A percentile compares a stretch with the other conserved stretches of the same genome.
Evolutionary conservation across 2,797 vertebrate genomes (phyloP).

Genomic region (Acipenser oxyrinchus): DNA sequence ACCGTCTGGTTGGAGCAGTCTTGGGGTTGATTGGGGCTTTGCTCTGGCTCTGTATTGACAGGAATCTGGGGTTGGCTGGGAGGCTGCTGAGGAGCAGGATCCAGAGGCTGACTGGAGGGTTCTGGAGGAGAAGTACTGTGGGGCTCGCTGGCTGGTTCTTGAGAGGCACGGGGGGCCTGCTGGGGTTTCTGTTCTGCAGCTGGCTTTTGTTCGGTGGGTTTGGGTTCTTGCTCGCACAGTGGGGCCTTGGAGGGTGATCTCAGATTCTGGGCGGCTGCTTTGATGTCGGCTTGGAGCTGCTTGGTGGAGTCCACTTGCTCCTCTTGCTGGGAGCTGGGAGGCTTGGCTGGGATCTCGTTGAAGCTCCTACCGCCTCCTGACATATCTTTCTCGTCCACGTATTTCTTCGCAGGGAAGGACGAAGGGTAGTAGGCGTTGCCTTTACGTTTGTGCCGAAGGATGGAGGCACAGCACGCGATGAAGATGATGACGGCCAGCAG

Average conservation of each 20-base stretch:
- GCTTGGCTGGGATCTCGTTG: conserved; percentile 59
- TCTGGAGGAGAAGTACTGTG: background rate
- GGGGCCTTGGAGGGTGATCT: conserved; percentile 60
- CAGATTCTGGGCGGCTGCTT: conserved; percentile 71
- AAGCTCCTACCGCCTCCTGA: conserved; percentile 48
- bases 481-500: conserved; percentile 83
- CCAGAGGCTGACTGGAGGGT: background rate
- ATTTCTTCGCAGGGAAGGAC: conserved; percentile 65
- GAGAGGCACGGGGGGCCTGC: rapidly evolving
- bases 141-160: background rate
- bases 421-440: conserved; percentile 83
- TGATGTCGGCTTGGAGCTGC: conserved; percentile 70
- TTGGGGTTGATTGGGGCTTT: background rate
- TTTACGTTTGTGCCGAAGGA: conserved; percentile 86
- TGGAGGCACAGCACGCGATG: conserved; percentile 78
- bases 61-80: background rate
- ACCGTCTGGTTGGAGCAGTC: too few relatives aligned
- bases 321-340: conserved; percentile 21
- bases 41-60: background rate
- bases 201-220: background rate
- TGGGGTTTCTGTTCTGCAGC: background rate
- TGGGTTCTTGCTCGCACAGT: conserved; percentile 42
- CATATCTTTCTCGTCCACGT: conserved; percentile 65
- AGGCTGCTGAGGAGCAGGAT: background rate
- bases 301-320: conserved; percentile 60